Percentiles rank a stretch among this genome's conserved stretches.
phyloP scores from a whole-genome alignment of 2,888 invertebrate genomes.

The Caenorhabditis macrosperma region DNA sequence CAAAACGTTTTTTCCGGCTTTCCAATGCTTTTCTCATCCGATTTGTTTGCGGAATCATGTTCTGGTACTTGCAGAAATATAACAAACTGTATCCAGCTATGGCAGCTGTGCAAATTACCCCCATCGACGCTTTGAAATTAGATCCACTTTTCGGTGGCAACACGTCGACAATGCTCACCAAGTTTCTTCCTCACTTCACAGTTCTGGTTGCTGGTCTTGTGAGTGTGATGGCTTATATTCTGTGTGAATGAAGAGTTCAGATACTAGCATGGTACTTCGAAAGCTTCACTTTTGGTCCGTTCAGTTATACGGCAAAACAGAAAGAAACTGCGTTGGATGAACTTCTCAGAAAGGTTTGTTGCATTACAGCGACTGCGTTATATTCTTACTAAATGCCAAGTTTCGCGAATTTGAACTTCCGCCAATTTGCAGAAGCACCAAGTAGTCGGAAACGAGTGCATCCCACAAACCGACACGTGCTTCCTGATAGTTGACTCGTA shows the following conservation, averaged over 20 bases:
- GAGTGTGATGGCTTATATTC: not conserved
- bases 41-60: not conserved
- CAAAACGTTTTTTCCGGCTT: no score
- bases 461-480: conserved; percentile 47
- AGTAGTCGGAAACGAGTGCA: conserved; percentile 55
- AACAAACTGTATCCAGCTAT: conserved; percentile 7
- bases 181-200: conserved; percentile 22
- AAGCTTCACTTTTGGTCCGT: conserved; percentile 6
- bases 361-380: no score
- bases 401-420: not conserved
- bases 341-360: conserved; percentile 28
- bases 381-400: no score
- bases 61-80: conserved; percentile 19
- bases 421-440: conserved; percentile 35
- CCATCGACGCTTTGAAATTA: conserved; percentile 14
- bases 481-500: conserved; percentile 56
- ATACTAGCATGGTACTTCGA: conserved; percentile 35
- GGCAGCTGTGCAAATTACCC: conserved; percentile 39
- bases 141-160: conserved; percentile 15
- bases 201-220: conserved; percentile 21
- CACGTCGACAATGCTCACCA: conserved; percentile 21
- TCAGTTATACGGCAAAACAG: conserved; percentile 16
- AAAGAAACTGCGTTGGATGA: conserved; percentile 30
- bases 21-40: not conserved
- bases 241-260: not conserved